Percentiles rank a stretch among this genome's conserved stretches.
These are phyloP conservation scores for Platichthys flesus DNA, from an alignment of 2,113 vertebrate genomes.

Conservation along the genomic window DNA sequence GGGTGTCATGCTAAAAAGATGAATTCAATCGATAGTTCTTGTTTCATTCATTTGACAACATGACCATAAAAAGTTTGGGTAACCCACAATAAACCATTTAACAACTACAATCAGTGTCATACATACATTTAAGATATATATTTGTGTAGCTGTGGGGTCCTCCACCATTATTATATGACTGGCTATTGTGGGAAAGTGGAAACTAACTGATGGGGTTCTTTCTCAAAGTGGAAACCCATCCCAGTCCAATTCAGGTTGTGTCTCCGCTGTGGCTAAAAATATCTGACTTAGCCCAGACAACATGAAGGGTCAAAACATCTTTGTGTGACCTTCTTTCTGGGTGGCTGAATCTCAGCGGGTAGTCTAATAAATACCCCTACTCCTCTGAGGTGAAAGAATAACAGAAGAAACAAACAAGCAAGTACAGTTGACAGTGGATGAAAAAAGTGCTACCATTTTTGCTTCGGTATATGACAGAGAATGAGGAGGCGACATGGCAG, in stretches of 20 bases:
- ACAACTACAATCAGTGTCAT: no score
- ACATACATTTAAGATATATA: no score
- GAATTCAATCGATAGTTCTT: no score
- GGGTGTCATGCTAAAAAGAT: no score
- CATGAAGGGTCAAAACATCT: constrained; percentile 40
- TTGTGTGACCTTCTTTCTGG: constrained; percentile 27
- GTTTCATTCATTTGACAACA: no score
- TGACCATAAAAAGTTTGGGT: no score
- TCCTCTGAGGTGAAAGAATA: constrained; percentile 34
- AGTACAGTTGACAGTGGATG: constrained; percentile 3
- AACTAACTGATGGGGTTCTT: neutral
- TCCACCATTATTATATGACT: no score
- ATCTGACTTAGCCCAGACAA: constrained; percentile 13
- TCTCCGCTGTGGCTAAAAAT: constrained; percentile 24
- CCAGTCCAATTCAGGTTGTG: constrained; percentile 1
- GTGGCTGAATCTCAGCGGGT: constrained; percentile 31
- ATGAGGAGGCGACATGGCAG: constrained; percentile 41
- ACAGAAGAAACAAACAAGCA: constrained; percentile 20
- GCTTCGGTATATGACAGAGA: neutral
- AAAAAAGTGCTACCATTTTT: neutral
- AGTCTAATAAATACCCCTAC: constrained; percentile 39
- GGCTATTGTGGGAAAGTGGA: neutral
- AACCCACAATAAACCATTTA: no score
- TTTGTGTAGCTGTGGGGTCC: no score
- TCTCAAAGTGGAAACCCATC: neutral